Percentiles rank a stretch among this genome's conserved stretches.
Evolutionary conservation across 2,888 invertebrate species (phyloP).

Genomic region (Dasypogon diadema): DNA sequence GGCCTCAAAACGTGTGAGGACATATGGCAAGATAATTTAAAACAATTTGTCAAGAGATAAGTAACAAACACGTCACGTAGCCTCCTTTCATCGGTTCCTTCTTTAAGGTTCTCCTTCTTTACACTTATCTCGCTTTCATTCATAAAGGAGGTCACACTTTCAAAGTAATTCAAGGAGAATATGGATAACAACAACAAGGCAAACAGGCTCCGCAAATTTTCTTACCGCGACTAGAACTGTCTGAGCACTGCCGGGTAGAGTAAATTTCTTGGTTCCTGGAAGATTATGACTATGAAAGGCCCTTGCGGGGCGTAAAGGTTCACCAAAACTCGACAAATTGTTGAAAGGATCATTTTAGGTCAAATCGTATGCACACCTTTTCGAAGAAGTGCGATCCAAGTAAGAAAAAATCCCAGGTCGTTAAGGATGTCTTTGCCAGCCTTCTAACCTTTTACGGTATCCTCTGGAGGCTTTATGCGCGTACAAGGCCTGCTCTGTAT

Average conservation of each 20-base stretch:
- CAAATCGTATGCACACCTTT: slow-evolving; percentile 40
- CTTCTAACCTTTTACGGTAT: neutral
- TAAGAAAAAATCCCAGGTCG: neutral
- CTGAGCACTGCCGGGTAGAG: slow-evolving; percentile 5
- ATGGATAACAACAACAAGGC: slow-evolving; percentile 38
- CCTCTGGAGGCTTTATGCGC: neutral
- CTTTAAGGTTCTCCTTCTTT: slow-evolving; percentile 20
- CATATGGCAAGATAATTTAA: slow-evolving; percentile 55
- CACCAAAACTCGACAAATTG: slow-evolving; percentile 13
- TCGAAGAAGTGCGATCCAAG: slow-evolving; percentile 23
- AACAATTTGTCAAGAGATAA: slow-evolving; percentile 54
- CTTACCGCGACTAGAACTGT: neutral
- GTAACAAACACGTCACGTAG: slow-evolving; percentile 56
- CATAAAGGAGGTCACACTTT: slow-evolving; percentile 41
- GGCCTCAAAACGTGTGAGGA: slow-evolving; percentile 7
- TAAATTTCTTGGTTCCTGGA: slow-evolving; percentile 6
- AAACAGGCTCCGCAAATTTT: neutral
- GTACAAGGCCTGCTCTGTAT: slow-evolving; percentile 1
- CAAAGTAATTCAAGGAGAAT: slow-evolving; percentile 18
- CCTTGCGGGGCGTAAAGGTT: slow-evolving; percentile 8
- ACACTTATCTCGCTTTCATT: slow-evolving; percentile 23
- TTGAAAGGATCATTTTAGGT: slow-evolving; percentile 32
- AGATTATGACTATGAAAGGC: slow-evolving; percentile 32
- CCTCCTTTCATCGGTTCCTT: slow-evolving; percentile 13
- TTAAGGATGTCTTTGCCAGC: neutral